Evolutionary conservation across 2,113 vertebrate genomes (phyloP), one percentile per base, ranked within the genome.

Genomic region (Corydoras sp.): DNA sequence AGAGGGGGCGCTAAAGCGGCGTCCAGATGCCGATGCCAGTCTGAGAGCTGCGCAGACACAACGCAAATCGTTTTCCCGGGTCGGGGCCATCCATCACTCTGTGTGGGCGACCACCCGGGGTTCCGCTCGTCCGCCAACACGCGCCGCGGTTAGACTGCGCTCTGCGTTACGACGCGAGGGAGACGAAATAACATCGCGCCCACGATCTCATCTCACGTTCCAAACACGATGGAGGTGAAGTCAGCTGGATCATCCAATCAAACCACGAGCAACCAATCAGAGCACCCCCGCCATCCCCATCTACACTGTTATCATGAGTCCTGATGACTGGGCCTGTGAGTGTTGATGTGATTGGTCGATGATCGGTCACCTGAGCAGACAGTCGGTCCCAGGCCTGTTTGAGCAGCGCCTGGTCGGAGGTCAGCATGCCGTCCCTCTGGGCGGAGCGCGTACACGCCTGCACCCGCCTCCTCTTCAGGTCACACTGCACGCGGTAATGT

Each of bases 381-480:
- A 95, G 86, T 76, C 93, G 91, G 7, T 99, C 97, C 95, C 95
- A 98, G 6, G 92, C 90, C 79, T 99, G 96, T 75, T 97, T 98
- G 73, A 98, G 88, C 77, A 97, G 81, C 1, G 95, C 94, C 84
- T 99, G 97, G 76, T 99, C 95, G 83, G 95, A 93, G 1, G 95
- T 94, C 67, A 98, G 84, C 81, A 98, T 98, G 1, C 94, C 92
- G 2, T 97, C 93, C 82, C 90, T 92, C 58, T 93, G 86, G 66
- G 91, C 18, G 0, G 97, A 95, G 77, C 94, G 93, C 5, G 95
- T 83, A 78, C 89, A 84, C 9, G 86, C 81, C 70, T 97, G 94
- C 11, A 93, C 84, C 77, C 93, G 93, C 77, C 95, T 96, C 80
- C 87, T 94, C 88, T 95, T 96, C 51, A 92, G 83, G 74, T 99